A percentile compares a stretch with the other conserved stretches of the same genome.
phyloP scores from a whole-genome alignment of 1,140 invertebrate species.

The Euschistus heros region DNA sequence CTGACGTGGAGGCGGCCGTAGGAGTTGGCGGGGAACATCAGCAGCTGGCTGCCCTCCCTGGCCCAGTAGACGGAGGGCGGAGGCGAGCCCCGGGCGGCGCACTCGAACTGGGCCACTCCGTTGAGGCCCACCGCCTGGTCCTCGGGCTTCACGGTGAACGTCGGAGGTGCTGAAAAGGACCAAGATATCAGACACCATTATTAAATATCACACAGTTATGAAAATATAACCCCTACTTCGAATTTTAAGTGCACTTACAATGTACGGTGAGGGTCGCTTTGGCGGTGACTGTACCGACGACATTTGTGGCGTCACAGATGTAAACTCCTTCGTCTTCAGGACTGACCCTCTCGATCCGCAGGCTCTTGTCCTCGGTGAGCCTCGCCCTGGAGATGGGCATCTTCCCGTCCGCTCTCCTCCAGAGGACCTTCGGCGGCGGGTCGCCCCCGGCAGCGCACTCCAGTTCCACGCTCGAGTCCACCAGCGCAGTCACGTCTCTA shows the following conservation, averaged over 20 bases:
- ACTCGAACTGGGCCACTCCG: constrained; percentile 68
- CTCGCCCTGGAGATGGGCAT: constrained; percentile 65
- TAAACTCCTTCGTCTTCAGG: constrained; percentile 70
- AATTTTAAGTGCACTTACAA: constrained; percentile 43
- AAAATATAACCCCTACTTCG: too few species aligned
- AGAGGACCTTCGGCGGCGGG: constrained; percentile 76
- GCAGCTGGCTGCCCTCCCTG: constrained; percentile 65
- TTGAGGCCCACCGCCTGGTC: constrained; percentile 66
- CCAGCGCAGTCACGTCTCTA: constrained; percentile 67
- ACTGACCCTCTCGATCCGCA: constrained; percentile 61
- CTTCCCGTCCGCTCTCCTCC: constrained; percentile 77
- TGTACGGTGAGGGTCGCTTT: constrained; percentile 63
- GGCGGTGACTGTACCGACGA: constrained; percentile 61
- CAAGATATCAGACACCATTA: too few species aligned
- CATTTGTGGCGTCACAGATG: constrained; percentile 68
- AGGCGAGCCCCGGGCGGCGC: constrained; percentile 73
- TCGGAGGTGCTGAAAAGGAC: constrained; percentile 54
- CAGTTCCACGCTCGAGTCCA: constrained; percentile 72
- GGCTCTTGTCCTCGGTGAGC: constrained; percentile 61
- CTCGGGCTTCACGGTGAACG: constrained; percentile 62
- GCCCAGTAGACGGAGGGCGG: constrained; percentile 80
- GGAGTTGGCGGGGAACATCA: constrained; percentile 75
- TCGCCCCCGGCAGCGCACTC: constrained; percentile 83
- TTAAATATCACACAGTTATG: too few species aligned
- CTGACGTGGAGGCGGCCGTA: constrained; percentile 64